Base-by-base conservation (phyloP, 2,888 invertebrate genomes). In the Caenorhabditis sinica region DNA sequence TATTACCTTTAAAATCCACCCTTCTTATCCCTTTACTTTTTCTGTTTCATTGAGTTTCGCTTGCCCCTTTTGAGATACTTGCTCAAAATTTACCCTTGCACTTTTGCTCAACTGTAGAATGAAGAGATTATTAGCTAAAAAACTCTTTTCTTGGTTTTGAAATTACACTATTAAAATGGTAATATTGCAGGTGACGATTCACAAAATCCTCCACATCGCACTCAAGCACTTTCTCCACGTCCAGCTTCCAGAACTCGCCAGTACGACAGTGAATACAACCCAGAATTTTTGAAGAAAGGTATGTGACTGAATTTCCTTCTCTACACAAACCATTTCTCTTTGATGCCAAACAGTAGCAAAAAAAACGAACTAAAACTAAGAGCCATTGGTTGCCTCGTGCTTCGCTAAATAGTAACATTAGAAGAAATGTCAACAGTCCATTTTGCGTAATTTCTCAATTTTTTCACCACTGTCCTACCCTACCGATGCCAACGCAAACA, bases 151-250 rank as follows among this genome's bases (percentile, higher is more conserved):
- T 58, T 40, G 23, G 15, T 49, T 66, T 33, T 65, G 0, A 65
- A 36, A 30, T n/a, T 2, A 36, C 25, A 65, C 20, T 66, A 56
- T 25, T 23, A 56, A 75, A 69, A 40, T 40, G 20, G 20, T 8
- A 40, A n/a, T 8, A 61, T 80, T 84, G 53, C 71, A 85, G 81
- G 85, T 43, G 81, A 82, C 20, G 81, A 77, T 61, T 63, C 58
- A 66, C 86, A 80, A 85, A 51, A 75, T 4, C 85, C 77, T 5
- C 89, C 89, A 45, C 89, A 90, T 63, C 86, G 89, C 58, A 90
- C 89, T n/a, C 89, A 83, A 75, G 81, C 86, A 13, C 82, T 90
- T 23, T 86, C 86, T 43, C 87, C 89, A 17, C 83, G 88, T 6
- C 86, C 88, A 30, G 85, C 86, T 69, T 87, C 87, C n/a, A 71